These are phyloP conservation scores for Nymphicus hollandicus DNA, from an alignment of 2,113 vertebrate genomes.

Conservation along the genomic window DNA sequence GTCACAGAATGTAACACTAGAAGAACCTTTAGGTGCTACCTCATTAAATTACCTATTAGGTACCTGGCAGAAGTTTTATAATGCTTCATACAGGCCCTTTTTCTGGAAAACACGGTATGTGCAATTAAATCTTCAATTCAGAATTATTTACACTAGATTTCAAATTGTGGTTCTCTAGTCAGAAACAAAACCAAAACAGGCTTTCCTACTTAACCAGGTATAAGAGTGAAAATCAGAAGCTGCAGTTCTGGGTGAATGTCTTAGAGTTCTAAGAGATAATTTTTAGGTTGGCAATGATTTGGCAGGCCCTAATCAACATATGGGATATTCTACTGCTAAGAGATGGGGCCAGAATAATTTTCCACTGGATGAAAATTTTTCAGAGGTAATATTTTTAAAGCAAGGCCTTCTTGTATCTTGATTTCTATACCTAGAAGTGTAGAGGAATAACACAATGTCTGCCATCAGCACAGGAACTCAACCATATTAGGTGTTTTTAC, in stretches of 20 bases:
- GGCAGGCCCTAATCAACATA: not conserved
- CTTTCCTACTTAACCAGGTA: not conserved
- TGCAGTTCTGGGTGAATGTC: not conserved
- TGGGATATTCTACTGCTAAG: not conserved
- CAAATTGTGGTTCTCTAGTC: not conserved
- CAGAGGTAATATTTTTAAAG: not conserved
- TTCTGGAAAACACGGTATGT: not conserved
- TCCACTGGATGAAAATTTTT: not conserved
- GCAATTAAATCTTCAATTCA: not conserved
- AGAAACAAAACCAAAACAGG: not conserved
- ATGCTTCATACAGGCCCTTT: not conserved
- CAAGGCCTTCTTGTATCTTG: not conserved
- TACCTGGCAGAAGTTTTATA: not conserved
- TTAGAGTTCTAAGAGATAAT: not conserved
- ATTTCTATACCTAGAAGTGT: not conserved
- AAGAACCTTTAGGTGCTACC: not conserved
- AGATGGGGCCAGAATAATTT: not conserved
- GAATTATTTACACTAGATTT: not conserved
- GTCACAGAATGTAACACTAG: fast-evolving
- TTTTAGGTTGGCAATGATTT: not conserved
- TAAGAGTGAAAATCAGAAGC: not conserved
- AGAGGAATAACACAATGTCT: not conserved
- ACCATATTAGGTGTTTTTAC: not conserved
- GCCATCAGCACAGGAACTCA: not conserved
- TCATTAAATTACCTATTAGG: not conserved